These are phyloP conservation scores for Cryptocheilus praepositus DNA, from an alignment of 2,888 invertebrate species.

Conservation along the genomic window DNA sequence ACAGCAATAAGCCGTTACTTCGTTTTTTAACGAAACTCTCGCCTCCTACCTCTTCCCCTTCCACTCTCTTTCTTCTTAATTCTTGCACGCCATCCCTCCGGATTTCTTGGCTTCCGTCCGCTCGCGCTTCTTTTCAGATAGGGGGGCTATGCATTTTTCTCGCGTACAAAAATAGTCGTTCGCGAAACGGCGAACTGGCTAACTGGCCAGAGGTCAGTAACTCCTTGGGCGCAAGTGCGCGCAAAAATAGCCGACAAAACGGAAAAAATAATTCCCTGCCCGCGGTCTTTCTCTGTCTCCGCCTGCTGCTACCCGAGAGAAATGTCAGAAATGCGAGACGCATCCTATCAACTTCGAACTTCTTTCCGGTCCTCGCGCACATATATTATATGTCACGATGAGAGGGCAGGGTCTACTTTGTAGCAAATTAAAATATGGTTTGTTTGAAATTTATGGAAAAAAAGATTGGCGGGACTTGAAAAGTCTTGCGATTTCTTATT, in stretches of 20 bases:
- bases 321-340: constrained; percentile 40
- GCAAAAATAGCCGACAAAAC: constrained; percentile 68
- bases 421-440: no score
- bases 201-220: constrained; percentile 75
- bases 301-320: constrained; percentile 12
- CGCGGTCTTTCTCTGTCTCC: constrained; percentile 18
- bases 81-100: background rate
- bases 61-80: no score
- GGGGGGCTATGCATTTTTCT: constrained; percentile 70
- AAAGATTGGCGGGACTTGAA: no score
- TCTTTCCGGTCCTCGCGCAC: no score
- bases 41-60: no score
- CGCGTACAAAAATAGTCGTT: constrained; percentile 68
- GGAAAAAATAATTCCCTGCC: constrained; percentile 61
- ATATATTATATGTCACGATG: no score
- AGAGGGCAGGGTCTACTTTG: no score
- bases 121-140: constrained; percentile 50
- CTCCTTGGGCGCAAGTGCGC: constrained; percentile 64
- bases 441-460: no score
- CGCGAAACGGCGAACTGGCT: constrained; percentile 53
- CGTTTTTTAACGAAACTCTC: no score
- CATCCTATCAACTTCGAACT: background rate
- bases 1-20: no score
- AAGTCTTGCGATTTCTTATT: no score
- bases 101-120: background rate